Base-by-base conservation (phyloP, 2,797 vertebrate species). In the Pseudomugil gertrudae region DNA sequence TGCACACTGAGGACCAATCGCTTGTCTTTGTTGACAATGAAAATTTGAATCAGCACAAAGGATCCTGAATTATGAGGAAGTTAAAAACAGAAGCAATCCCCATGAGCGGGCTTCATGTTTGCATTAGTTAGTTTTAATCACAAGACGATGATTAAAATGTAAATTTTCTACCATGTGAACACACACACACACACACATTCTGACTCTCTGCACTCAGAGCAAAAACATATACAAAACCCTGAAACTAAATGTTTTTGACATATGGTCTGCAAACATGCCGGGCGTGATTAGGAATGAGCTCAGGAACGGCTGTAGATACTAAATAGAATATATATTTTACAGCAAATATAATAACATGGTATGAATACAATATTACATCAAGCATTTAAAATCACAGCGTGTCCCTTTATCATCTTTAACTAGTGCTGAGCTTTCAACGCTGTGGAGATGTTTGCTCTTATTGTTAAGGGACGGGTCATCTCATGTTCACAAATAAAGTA, bases 41-140 rank as follows among this genome's bases (percentile, higher is more conserved):
- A 45, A 45, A n/a, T 45, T 45, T 45, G n/a, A 45, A 45, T 45
- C 43, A 21, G 21, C 43, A 45, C 9, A 45, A 45, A 45, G n/a
- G 43, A 45, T 21, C 19, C 43, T 45, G 38, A 40, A 45, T 8
- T 45, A 45, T 21, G 43, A 45, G 9, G 43, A 21, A 45, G 43
- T n/a, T 45, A n/a, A 45, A 45, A 45, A 45, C 43, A 45, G 43
- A 21, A 45, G 43, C 43, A 45, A 45, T 21, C 43, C 43, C n/a
- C 43, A 3, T 21, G 14, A 27, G 24, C 6, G 8, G 9, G 50
- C 50, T 52, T 19, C 15, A 9, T 29, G 50, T 27, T 29, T 17
- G 50, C 50, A 29, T 27, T 27, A 29, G 11, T 52, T 10, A 5
- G 48, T 27, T 52, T 17, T 27, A 52, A 52, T 52, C 26, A 52